These are phyloP conservation scores for Erpornis zantholeuca DNA, from an alignment of 2,113 vertebrate species.

Conservation along the genomic window DNA sequence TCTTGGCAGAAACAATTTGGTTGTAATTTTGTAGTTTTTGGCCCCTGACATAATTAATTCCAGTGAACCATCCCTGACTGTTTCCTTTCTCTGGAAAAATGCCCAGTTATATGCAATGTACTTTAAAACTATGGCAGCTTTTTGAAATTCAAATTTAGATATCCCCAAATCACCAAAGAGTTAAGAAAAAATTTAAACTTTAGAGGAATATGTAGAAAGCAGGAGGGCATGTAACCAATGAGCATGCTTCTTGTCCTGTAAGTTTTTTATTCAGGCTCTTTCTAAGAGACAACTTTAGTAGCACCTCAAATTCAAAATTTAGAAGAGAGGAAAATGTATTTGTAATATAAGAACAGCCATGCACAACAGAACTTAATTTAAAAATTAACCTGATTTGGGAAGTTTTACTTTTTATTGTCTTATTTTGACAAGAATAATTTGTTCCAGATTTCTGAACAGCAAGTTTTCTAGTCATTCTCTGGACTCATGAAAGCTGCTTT, in stretches of 20 bases:
- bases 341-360: neutral
- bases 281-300: neutral
- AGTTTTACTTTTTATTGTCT: neutral
- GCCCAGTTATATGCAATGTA: neutral
- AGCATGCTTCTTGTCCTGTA: neutral
- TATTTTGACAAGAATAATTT: neutral
- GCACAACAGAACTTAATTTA: neutral
- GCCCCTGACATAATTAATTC: neutral
- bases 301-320: neutral
- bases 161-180: neutral
- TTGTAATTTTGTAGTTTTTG: neutral
- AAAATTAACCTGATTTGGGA: neutral
- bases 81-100: neutral
- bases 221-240: neutral
- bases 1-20: neutral
- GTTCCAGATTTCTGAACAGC: neutral
- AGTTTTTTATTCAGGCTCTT: neutral
- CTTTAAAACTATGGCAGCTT: neutral
- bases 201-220: neutral
- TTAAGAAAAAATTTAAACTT: neutral
- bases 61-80: neutral
- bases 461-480: neutral
- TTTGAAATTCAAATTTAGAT: neutral
- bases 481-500: neutral
- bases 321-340: neutral